Conservation (phyloP, 2,797 vertebrate genomes). For the Eupleurogrammus muticus region DNA sequence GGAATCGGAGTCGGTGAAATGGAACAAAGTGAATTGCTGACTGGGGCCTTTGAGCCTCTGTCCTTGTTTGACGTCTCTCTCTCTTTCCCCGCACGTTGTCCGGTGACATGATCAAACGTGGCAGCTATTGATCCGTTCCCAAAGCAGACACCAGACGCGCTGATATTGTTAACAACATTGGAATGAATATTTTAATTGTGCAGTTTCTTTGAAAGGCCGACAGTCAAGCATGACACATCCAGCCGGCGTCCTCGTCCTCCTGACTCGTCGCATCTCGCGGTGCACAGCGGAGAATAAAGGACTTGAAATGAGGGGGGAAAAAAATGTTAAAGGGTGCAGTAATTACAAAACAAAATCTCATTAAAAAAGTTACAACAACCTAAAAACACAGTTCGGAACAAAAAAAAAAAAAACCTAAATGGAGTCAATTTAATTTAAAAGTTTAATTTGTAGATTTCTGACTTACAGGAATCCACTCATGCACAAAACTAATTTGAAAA, state of each 20-base stretch:
- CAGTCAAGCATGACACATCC: not conserved
- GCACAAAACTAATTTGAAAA: conserved; percentile 4
- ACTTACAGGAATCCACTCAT: not conserved
- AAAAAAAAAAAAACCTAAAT: conserved; percentile 36
- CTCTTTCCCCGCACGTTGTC: conserved; percentile 73
- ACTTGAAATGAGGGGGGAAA: not conserved
- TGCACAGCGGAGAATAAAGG: conserved; percentile 9
- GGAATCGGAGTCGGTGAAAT: conserved; percentile 80
- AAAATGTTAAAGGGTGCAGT: conserved; percentile 35
- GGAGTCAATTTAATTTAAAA: conserved; percentile 4
- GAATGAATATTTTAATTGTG: conserved; percentile 79
- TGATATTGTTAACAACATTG: conserved; percentile 80
- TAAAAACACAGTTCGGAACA: not conserved
- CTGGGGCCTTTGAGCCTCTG: conserved; percentile 69
- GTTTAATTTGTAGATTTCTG: conserved; percentile 42
- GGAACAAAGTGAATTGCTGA: conserved; percentile 78
- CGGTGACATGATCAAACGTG: conserved; percentile 80
- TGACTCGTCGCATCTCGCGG: conserved; percentile 17
- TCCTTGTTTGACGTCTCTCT: conserved; percentile 80
- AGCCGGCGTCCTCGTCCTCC: conserved; percentile 27
- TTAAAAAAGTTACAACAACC: conserved; percentile 4
- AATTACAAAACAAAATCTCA: conserved; percentile 39
- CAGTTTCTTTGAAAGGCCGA: conserved; percentile 66
- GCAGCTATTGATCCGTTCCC: conserved; percentile 82
- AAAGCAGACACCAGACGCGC: conserved; percentile 76